Conservation (phyloP, 2,797 vertebrate species). For the Anolis apletophallus region DNA sequence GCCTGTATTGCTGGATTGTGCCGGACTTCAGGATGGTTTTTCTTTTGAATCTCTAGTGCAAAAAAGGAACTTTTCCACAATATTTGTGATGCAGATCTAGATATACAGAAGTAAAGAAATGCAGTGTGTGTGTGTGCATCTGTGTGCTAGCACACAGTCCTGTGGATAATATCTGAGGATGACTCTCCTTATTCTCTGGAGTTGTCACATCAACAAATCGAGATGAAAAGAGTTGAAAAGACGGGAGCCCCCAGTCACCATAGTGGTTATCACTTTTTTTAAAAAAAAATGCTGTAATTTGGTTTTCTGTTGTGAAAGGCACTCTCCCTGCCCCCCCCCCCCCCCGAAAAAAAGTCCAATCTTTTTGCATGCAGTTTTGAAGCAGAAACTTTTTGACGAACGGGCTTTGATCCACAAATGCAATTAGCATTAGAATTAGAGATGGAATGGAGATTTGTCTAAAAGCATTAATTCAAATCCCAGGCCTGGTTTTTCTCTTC, state of each 20-base stretch:
- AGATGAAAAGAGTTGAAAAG: slow-evolving; percentile 32
- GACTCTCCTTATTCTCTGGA: background rate
- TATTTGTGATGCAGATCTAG: no score
- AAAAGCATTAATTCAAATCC: slow-evolving; percentile 83
- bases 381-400: slow-evolving; percentile 73
- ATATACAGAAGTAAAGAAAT: no score
- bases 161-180: background rate
- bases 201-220: background rate
- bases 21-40: no score
- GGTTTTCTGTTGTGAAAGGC: slow-evolving; percentile 43
- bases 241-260: slow-evolving; percentile 32
- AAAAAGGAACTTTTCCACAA: no score
- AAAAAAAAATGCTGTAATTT: background rate
- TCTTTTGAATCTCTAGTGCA: no score
- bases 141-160: background rate
- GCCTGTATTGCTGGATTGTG: no score
- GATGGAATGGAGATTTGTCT: slow-evolving; percentile 82
- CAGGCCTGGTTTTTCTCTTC: slow-evolving; percentile 67
- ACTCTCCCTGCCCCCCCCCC: slow-evolving; percentile 39
- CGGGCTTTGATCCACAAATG: slow-evolving; percentile 82
- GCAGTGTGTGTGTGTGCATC: no score
- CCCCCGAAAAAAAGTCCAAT: slow-evolving; percentile 69
- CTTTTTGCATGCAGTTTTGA: slow-evolving; percentile 72
- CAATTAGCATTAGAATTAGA: slow-evolving; percentile 83
- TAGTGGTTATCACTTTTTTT: background rate